Base-by-base conservation (phyloP, 2,888 invertebrate genomes). In the Gonocerus acuteangulatus region DNA sequence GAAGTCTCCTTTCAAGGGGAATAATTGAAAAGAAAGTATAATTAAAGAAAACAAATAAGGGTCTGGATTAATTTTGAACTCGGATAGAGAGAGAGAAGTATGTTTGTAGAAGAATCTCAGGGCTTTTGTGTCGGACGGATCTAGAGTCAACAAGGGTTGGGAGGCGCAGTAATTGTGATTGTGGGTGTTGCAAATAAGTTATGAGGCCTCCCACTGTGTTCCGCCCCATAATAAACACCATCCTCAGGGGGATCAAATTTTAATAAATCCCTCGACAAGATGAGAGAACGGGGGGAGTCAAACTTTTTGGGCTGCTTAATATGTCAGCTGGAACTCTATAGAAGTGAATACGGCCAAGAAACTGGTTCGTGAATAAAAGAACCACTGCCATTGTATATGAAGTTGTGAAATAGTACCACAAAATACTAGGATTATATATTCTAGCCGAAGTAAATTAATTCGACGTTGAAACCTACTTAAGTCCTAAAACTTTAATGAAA, bases 41-140 rank as follows among this genome's bases (percentile, higher is more conserved):
- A 54, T 54, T 54, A 54, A 54, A 54, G 36, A 36, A 54, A 54
- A 54, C 54, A 54, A 54, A 54, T 39, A 54, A 15, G 39, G 21
- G n/a, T 32, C 4, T 2, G 15, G 47, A 47, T 47, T 47, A 47
- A 47, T 47, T 47, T 19, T 4, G 42, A 42, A 6, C 4, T 9
- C 27, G 27, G 27, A n/a, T n/a, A n/a, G n/a, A n/a, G n/a, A n/a
- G n/a, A n/a, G n/a, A 9, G 39, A 39, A 11, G 39, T 9, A 13
- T 4, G 39, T 39, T 39, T 13, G 36, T 6, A 21, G 54, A 54
- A 2, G 47, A 47, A 4, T 47, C 39, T 2, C 13, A 19, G 47
- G 19, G 19, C 51, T 34, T 51, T 51, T 51, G 51, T 51, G 32
- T 6, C 6, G 19, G 51, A 18, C 27, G 51, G 4, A 42, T 34